phyloP scores from a whole-genome alignment of 2,888 invertebrate species.

The Empis stercorea region DNA sequence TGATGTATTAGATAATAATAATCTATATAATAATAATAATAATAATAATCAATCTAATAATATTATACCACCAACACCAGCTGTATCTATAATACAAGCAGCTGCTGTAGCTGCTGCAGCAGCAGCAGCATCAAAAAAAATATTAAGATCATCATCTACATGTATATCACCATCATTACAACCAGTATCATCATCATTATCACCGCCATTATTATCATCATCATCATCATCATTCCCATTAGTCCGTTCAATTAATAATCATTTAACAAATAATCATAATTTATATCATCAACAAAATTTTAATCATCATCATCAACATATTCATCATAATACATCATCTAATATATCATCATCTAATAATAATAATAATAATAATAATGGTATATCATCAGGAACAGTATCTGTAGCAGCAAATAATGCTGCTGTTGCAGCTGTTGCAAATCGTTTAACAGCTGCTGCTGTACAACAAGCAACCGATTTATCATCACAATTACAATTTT shows the following conservation, averaged over 20 bases:
- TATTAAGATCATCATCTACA: not conserved
- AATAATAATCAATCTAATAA: too few species aligned
- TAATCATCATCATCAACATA: not conserved
- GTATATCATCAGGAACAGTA: constrained; percentile 6
- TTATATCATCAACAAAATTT: not conserved
- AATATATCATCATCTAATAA: not conserved
- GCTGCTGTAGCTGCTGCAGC: constrained; percentile 19
- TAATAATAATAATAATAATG: too few species aligned
- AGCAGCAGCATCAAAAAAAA: constrained; percentile 13
- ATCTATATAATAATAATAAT: too few species aligned
- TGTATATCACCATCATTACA: not conserved
- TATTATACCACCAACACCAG: too few species aligned
- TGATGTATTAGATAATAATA: not conserved
- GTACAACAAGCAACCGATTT: constrained; percentile 15
- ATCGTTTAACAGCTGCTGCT: not conserved
- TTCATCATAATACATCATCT: not conserved
- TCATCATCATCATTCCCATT: too few species aligned
- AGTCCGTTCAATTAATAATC: not conserved
- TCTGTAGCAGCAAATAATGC: not conserved
- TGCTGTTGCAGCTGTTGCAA: constrained; percentile 10
- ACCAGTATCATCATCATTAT: too few species aligned
- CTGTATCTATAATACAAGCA: constrained; percentile 6
- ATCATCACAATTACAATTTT: constrained; percentile 38
- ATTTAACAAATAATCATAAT: not conserved
- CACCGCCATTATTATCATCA: too few species aligned